Base-by-base conservation (phyloP, 2,797 vertebrate species). In the Eulemur albifrons region DNA sequence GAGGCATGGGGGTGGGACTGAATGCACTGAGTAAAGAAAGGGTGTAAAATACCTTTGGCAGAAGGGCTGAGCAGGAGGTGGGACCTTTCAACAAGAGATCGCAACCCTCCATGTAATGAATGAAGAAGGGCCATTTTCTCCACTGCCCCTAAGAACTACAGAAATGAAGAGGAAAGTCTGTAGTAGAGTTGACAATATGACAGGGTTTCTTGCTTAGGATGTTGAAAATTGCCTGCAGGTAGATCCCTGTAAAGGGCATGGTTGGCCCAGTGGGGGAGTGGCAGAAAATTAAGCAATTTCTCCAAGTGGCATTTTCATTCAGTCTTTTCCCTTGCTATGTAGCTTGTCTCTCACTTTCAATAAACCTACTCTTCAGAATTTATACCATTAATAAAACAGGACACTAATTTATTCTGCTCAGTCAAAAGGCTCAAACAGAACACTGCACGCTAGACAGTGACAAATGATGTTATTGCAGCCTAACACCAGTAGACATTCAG, bases 341-440 rank as follows among this genome's bases (percentile, higher is more conserved):
- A 57, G 69, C 82, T 90, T 92, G 75, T 92, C 92, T 93, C 93
- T 97, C 88, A 83, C 61, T 97, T 94, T 95, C 90, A 54, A 97
- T 93, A 96, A 96, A 77, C 20, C 67, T 59, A 48, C 38, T 63
- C 48, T 86, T 79, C 94, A 90, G 85, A 76, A 87, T 43, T 43
- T 76, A 23, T 9, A 40, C 63, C 69, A 88, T 82, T 95, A 96
- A 94, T 96, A 92, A 96, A 70, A 94, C 69, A 89, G 88, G 54
- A 65, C 85, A 95, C 45, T 91, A 96, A 92, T 91, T 65, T 97
- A 94, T 93, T 87, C 77, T 6, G 20, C 77, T 93, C 72, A 8
- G 0, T 85, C 83, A 75, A 93, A 95, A 90, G 43, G 25, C 59
- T 97, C 88, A 94, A 81, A 90, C 73, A 59, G 75, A 93, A 82